A percentile compares a stretch with the other conserved stretches of the same genome.
Conservation (phyloP, 30 jellyfish, hydroid and myxozoan species). For the Cassiopea xamachana region DNA sequence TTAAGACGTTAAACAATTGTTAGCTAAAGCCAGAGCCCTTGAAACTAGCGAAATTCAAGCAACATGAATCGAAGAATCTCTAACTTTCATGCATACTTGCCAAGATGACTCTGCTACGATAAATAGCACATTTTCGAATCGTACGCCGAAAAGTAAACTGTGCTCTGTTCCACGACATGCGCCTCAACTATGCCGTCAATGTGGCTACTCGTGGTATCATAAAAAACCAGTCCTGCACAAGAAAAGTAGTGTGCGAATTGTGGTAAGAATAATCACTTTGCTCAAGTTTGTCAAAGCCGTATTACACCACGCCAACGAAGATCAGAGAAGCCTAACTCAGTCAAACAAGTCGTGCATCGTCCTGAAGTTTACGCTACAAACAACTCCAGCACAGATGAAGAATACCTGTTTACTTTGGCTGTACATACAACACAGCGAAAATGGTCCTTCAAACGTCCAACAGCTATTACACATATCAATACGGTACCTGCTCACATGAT, state of each 20-base stretch:
- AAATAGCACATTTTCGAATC: background rate
- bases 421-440: background rate
- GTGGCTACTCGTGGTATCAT: constrained; percentile 44
- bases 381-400: constrained; percentile 32
- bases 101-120: background rate
- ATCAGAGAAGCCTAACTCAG: background rate
- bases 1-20: background rate
- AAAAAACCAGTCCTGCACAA: constrained; percentile 29
- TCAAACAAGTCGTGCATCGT: background rate
- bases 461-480: background rate
- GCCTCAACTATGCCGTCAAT: background rate
- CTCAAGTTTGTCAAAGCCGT: constrained; percentile 46
- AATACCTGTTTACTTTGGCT: background rate
- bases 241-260: constrained; percentile 21
- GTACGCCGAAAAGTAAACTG: background rate
- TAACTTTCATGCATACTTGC: background rate
- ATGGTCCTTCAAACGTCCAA: background rate
- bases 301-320: background rate
- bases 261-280: constrained; percentile 24
- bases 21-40: constrained; percentile 31
- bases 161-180: background rate
- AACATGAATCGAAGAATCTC: background rate
- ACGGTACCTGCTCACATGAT: constrained; percentile 17
- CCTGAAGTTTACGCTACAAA: background rate
- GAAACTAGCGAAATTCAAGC: background rate